These are phyloP conservation scores for Periophthalmus modestus DNA, from an alignment of 2,113 vertebrate species.

Conservation along the genomic window DNA sequence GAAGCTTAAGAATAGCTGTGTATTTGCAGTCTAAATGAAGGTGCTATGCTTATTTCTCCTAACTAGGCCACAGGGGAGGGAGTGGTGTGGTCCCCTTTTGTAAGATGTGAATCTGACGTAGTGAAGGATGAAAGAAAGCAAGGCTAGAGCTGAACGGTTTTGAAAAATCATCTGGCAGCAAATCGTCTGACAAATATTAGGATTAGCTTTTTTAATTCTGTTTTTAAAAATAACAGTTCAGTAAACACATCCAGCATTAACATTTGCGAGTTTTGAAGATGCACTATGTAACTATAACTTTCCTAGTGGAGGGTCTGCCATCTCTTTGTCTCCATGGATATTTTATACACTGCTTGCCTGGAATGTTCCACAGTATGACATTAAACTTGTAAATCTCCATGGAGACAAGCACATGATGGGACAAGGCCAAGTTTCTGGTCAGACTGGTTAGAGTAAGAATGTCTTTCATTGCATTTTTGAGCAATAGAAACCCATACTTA, in stretches of 20 bases:
- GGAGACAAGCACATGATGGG: no score
- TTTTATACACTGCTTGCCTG: no score
- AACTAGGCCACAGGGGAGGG: constrained; percentile 64
- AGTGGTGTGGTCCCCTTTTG: constrained; percentile 18
- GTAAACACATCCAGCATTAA: not conserved
- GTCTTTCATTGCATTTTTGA: no score
- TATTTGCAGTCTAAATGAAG: constrained; percentile 52
- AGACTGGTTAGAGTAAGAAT: no score
- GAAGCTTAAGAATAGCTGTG: constrained; percentile 4
- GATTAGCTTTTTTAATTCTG: no score
- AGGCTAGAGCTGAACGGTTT: not conserved
- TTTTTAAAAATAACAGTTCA: not conserved
- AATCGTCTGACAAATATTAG: not conserved
- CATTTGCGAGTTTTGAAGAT: not conserved
- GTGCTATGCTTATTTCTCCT: constrained; percentile 57
- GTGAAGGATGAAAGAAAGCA: not conserved
- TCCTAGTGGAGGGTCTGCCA: no score
- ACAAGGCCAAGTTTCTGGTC: no score
- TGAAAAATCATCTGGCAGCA: not conserved
- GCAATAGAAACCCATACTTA: no score
- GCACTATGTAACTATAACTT: no score
- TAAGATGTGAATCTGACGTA: constrained; percentile 3
- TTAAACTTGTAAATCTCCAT: no score
- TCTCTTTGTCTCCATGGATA: no score
- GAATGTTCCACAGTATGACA: no score